These are phyloP conservation scores for Saccopteryx leptura DNA, from an alignment of 2,113 vertebrate genomes.

Conservation along the genomic window DNA sequence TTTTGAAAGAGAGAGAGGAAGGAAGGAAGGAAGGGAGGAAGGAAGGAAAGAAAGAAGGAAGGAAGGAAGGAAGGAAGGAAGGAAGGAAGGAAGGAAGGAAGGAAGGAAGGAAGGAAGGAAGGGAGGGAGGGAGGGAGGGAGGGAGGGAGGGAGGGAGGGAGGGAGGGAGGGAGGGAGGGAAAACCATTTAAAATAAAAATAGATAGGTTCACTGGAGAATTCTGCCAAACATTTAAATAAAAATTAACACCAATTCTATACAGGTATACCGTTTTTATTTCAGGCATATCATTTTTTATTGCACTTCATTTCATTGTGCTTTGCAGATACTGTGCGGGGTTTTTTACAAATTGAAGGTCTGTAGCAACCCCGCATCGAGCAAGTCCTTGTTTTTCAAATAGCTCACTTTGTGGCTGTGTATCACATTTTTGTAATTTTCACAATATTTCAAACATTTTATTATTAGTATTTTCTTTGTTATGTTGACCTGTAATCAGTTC, in stretches of 20 bases:
- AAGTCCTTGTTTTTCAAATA: neutral
- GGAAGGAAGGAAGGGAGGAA: neutral
- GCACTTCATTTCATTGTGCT: neutral
- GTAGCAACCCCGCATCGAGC: no score
- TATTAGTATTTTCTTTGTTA: neutral
- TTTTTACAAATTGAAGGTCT: neutral
- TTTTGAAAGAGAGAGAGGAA: neutral
- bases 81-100: no score
- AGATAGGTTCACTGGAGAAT: neutral
- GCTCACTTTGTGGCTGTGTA: neutral
- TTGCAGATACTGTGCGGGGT: neutral
- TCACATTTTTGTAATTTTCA: neutral
- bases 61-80: no score
- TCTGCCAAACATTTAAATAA: constrained; percentile 15
- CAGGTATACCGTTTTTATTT: neutral
- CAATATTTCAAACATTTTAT: neutral
- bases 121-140: neutral
- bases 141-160: no score
- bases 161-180: neutral
- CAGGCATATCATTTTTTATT: neutral
- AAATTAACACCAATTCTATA: neutral
- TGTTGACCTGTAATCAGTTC: neutral
- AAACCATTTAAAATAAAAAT: neutral
- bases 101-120: neutral
- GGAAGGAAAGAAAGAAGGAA: neutral